Base-by-base conservation (phyloP, 92 coral and sea anemone genomes). In the Siderastrea siderea region DNA sequence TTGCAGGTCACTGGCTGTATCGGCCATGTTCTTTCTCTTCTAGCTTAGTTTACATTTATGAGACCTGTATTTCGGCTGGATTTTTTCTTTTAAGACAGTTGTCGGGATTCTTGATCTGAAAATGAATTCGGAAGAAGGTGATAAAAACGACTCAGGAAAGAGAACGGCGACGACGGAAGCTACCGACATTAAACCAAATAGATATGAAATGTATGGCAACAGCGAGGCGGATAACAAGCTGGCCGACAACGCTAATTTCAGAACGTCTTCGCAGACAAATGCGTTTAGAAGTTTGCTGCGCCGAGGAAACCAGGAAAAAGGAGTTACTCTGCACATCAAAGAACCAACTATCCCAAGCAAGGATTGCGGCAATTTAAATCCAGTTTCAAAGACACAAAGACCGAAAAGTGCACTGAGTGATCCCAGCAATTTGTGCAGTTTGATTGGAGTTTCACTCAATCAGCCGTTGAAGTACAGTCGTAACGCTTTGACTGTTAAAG, bases 401-500 rank as follows among this genome's bases (percentile, higher is more conserved):
- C 85, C 85, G 16, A 81, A 68, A 68, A 81, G 85, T 49, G 85
- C 66, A 45, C 4, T 81, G n/a, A 63, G 19, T 3, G 77, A 81
- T 19, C 65, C 48, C n/a, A 55, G 52, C 65, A 68, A 51, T 53
- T 81, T 17, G 38, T 81, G 76, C 53, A 67, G 64, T 81, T 57
- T 81, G 76, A 68, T 81, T 52, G 85, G 85, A 48, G 75, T 81
- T 54, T 81, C 85, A 15, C 76, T 81, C 43, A 81, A 46, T n/a
- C 76, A 68, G 10, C 85, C 85, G 54, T 69, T 81, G 8, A 81
- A 38, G 67, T 81, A 81, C 75, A 81, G 85, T 47, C 85, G 85
- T 44, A 81, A 81, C 68, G 76, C 54, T 6, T 15, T 54, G 65
- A 44, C 55, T 76, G 4, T 55, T n/a, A 52, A 67, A 51, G 85